Conservation (phyloP, 2,797 vertebrate genomes). For the Vireo griseus region DNA sequence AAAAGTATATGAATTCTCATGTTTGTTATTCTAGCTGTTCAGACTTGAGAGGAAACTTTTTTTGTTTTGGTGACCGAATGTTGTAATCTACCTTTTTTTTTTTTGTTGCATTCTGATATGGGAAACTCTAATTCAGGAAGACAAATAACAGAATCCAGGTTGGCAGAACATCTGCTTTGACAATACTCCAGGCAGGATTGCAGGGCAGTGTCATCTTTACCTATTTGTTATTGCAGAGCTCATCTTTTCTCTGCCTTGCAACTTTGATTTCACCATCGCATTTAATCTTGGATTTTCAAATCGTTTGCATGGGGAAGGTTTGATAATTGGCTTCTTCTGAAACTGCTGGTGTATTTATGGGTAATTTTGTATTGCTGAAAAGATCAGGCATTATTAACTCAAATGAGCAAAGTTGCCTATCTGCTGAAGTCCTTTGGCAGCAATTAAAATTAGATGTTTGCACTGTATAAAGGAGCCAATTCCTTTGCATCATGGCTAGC, state of each 20-base stretch:
- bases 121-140: not conserved
- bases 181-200: not conserved
- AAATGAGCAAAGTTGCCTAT: not conserved
- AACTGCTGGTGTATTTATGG: not conserved
- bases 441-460: not conserved
- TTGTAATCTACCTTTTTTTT: not conserved
- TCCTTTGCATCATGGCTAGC: not conserved
- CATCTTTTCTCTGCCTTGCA: not conserved
- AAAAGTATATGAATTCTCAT: not conserved
- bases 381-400: not conserved
- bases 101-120: not conserved
- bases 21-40: not conserved
- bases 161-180: not conserved
- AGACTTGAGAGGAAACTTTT: not conserved
- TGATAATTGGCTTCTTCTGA: not conserved
- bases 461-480: not conserved
- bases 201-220: not conserved
- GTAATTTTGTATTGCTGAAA: not conserved
- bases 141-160: not conserved
- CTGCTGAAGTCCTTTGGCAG: not conserved
- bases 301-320: not conserved
- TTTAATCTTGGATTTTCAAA: not conserved
- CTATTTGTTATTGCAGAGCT: not conserved
- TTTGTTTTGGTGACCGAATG: not conserved
- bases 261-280: not conserved